These are phyloP conservation scores for Molanna angustata DNA, from an alignment of 2,888 invertebrate genomes.

Conservation along the genomic window DNA sequence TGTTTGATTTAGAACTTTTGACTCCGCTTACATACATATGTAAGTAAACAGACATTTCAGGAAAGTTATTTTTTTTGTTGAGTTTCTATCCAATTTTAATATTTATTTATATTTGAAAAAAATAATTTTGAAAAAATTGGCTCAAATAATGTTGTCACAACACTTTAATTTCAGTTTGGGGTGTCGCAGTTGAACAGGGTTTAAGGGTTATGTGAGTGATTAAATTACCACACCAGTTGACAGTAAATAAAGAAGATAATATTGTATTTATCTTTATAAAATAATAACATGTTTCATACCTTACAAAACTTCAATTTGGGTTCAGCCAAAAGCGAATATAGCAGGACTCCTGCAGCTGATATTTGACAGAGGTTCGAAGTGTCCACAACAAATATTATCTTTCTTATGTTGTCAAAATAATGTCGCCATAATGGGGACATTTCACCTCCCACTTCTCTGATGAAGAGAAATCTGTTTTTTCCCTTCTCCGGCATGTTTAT, in stretches of 20 bases:
- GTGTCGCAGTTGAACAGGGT: no score
- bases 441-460: constrained; percentile 76
- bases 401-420: constrained; percentile 65
- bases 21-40: no score
- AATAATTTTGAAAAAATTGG: no score
- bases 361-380: constrained; percentile 84
- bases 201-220: no score
- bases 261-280: background rate
- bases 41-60: no score
- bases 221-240: no score
- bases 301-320: constrained; percentile 64
- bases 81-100: no score
- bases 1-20: no score
- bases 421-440: constrained; percentile 82
- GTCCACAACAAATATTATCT: constrained; percentile 79
- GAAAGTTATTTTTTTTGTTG: no score
- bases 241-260: background rate
- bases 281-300: constrained; percentile 46
- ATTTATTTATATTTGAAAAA: no score
- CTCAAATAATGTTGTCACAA: no score
- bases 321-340: constrained; percentile 74
- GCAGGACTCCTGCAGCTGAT: constrained; percentile 76
- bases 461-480: constrained; percentile 53
- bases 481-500: constrained; percentile 56
- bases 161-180: no score